Evolutionary conservation across 53 echinoderm and acorn worm genomes (phyloP).

Genomic region (Apostichopus leukothele): DNA sequence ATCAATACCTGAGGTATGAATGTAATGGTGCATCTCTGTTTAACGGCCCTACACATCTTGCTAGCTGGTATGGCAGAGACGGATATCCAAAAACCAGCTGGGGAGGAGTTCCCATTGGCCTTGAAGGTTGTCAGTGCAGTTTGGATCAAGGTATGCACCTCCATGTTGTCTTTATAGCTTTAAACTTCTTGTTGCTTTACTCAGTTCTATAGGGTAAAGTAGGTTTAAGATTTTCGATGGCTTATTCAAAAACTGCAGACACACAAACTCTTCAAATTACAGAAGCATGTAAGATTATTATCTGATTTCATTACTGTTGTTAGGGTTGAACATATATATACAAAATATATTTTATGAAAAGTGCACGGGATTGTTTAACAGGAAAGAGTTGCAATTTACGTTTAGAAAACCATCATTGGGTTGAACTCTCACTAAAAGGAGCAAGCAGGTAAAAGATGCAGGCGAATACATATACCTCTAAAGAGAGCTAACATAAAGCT

Average conservation of each 20-base stretch:
- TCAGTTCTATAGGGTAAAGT: background rate
- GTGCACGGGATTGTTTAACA: background rate
- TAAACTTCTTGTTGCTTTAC: background rate
- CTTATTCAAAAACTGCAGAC: background rate
- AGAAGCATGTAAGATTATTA: background rate
- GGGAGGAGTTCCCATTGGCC: conserved; percentile 41
- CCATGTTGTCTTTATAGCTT: background rate
- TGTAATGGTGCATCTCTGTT: conserved; percentile 50
- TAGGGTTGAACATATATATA: no score
- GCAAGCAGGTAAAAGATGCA: no score
- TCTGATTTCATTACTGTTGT: no score
- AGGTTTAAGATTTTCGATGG: background rate
- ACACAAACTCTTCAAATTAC: background rate
- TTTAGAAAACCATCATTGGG: background rate
- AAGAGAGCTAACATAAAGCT: no score
- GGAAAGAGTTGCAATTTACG: background rate
- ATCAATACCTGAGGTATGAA: conserved; percentile 41
- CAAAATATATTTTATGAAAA: background rate
- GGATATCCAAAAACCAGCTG: conserved; percentile 37
- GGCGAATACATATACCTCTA: no score
- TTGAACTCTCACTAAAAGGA: no score
- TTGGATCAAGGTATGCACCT: conserved; percentile 7
- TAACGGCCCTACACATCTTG: background rate
- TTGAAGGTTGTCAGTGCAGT: conserved; percentile 42
- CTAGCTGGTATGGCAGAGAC: conserved; percentile 36